Evolutionary conservation across 1,140 invertebrate species (phyloP).

Genomic region (Aphis craccivora): DNA sequence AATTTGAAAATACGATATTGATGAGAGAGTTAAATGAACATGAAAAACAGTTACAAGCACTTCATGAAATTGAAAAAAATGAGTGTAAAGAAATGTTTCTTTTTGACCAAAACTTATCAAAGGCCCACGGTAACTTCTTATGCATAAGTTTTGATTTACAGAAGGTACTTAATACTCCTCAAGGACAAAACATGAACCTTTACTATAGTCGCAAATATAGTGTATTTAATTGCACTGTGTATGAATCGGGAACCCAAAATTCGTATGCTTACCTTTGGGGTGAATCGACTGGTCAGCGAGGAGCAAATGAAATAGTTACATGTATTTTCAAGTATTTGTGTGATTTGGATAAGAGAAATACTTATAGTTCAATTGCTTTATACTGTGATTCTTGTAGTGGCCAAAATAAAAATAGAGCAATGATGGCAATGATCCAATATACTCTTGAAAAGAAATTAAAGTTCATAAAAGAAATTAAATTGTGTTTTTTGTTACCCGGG

Average conservation of each 20-base stretch:
- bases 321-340: not conserved
- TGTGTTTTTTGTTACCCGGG: too few species aligned
- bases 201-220: not conserved
- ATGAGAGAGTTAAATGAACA: too few species aligned
- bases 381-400: not conserved
- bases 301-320: not conserved
- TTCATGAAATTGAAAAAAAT: not conserved
- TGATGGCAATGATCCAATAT: not conserved
- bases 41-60: too few species aligned
- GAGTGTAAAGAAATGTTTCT: not conserved
- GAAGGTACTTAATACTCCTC: not conserved
- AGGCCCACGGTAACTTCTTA: not conserved
- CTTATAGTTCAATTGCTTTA: not conserved
- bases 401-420: not conserved
- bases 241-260: not conserved
- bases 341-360: not conserved
- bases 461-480: not conserved
- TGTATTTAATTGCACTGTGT: not conserved
- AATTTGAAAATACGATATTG: too few species aligned
- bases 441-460: not conserved
- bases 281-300: not conserved
- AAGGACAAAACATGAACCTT: not conserved
- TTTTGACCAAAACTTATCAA: not conserved
- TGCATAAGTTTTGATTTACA: not conserved
- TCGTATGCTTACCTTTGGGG: not conserved